A percentile compares a stretch with the other conserved stretches of the same genome.
phyloP scores from a whole-genome alignment of 2,113 vertebrate genomes.

The Scortum barcoo region DNA sequence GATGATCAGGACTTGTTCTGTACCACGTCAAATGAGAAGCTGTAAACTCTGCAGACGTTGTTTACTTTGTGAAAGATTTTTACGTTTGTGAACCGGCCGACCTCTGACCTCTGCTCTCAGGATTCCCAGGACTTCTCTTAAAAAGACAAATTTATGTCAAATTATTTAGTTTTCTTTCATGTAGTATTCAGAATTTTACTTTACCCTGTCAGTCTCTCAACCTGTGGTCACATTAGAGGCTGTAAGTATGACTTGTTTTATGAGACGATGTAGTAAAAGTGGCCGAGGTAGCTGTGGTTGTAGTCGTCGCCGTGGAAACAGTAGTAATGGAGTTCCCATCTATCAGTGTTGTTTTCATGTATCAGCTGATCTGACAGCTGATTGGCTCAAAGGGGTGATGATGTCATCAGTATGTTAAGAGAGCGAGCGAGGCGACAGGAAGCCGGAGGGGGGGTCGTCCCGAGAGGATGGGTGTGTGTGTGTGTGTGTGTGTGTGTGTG shows the following conservation, averaged over 20 bases:
- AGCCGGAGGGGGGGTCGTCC: conserved; percentile 23
- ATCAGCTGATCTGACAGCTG: conserved; percentile 47
- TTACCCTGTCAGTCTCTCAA: too few species aligned
- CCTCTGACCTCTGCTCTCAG: conserved; percentile 11
- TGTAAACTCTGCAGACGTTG: background rate
- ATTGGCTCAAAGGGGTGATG: conserved; percentile 49
- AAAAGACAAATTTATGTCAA: too few species aligned
- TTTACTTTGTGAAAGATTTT: background rate
- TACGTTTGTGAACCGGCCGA: background rate
- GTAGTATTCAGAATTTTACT: too few species aligned
- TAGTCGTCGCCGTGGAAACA: conserved; percentile 8
- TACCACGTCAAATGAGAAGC: background rate
- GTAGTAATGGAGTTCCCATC: background rate
- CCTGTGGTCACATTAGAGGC: too few species aligned
- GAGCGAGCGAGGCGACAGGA: conserved; percentile 54
- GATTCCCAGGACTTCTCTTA: too few species aligned
- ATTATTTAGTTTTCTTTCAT: too few species aligned
- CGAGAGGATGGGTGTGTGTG: conserved; percentile 42
- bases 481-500: conserved; percentile 25
- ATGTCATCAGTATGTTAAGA: conserved; percentile 48
- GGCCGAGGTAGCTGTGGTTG: too few species aligned
- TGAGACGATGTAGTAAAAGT: too few species aligned
- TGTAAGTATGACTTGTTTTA: too few species aligned
- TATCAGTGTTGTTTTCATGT: background rate
- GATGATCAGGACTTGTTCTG: too few species aligned